Evolutionary conservation across 2,888 invertebrate species (phyloP).

Genomic region (Pecten maximus): DNA sequence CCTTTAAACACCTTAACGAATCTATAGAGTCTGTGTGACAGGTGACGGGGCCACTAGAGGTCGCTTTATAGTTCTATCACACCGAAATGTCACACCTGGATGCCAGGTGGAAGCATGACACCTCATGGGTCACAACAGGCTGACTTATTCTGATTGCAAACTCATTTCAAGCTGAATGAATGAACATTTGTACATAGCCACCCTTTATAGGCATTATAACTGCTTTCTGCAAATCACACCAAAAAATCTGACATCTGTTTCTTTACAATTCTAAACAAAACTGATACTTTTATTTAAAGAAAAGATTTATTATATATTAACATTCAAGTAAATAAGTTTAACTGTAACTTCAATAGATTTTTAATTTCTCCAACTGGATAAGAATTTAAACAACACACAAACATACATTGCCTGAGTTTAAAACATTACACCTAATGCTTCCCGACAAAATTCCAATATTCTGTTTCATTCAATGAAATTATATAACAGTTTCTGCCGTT

Average conservation of each 20-base stretch:
- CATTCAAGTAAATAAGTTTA: background rate
- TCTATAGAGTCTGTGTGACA: too few relatives aligned
- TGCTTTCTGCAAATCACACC: too few relatives aligned
- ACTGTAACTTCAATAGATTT: background rate
- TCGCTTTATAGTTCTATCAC: too few relatives aligned
- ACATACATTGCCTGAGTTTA: background rate
- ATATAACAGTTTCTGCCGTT: background rate
- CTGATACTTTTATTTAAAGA: background rate
- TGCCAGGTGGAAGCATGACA: too few relatives aligned
- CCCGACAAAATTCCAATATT: background rate
- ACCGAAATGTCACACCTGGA: too few relatives aligned
- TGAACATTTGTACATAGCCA: too few relatives aligned
- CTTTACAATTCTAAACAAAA: background rate
- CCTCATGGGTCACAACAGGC: too few relatives aligned
- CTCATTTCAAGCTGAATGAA: too few relatives aligned
- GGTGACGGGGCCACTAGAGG: too few relatives aligned
- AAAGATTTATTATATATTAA: background rate
- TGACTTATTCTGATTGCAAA: too few relatives aligned
- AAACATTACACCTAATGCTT: background rate
- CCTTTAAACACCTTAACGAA: too few relatives aligned
- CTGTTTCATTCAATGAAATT: background rate
- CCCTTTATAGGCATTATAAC: too few relatives aligned
- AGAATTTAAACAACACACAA: background rate
- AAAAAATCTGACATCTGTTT: background rate
- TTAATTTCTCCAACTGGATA: background rate